phyloP scores from a whole-genome alignment of 2,113 vertebrate species.

The Oryzias curvinotus region DNA sequence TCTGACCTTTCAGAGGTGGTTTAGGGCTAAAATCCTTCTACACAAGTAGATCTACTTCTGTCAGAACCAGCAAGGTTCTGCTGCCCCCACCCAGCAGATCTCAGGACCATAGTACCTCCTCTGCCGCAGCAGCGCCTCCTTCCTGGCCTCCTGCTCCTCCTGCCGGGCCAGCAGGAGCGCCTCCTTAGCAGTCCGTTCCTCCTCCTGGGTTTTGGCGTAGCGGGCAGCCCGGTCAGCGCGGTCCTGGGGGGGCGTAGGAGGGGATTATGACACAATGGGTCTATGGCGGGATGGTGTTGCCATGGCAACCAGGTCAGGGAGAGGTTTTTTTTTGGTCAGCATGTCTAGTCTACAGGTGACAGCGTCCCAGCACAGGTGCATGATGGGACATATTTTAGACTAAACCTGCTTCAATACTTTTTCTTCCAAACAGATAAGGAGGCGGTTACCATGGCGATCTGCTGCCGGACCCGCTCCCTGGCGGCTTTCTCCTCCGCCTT shows the following conservation, averaged over 20 bases:
- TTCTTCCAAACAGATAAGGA: background rate
- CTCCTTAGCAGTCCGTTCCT: constrained; percentile 82
- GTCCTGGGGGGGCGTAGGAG: constrained; percentile 75
- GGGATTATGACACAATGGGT: background rate
- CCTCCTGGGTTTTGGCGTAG: constrained; percentile 87
- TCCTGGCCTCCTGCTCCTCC: constrained; percentile 82
- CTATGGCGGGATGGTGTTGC: background rate
- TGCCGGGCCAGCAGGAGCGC: constrained; percentile 82
- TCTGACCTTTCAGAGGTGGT: too few relatives aligned
- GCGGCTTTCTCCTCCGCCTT: constrained; percentile 93
- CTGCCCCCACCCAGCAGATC: background rate
- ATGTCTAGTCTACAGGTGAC: too few relatives aligned
- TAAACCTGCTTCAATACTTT: background rate
- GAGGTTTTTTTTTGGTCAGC: too few relatives aligned
- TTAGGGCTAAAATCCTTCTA: too few relatives aligned
- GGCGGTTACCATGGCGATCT: constrained; percentile 88
- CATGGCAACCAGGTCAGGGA: too few relatives aligned
- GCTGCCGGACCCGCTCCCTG: constrained; percentile 89
- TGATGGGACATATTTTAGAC: too few relatives aligned
- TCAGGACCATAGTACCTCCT: constrained; percentile 75
- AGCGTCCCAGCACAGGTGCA: too few relatives aligned
- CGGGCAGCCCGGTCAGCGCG: constrained; percentile 92
- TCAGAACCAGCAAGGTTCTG: background rate
- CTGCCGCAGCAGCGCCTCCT: constrained; percentile 78
- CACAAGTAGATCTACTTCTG: too few relatives aligned